A percentile compares a stretch with the other conserved stretches of the same genome.
Evolutionary conservation across 2,797 vertebrate species (phyloP).

Genomic region (Limosa lapponica): DNA sequence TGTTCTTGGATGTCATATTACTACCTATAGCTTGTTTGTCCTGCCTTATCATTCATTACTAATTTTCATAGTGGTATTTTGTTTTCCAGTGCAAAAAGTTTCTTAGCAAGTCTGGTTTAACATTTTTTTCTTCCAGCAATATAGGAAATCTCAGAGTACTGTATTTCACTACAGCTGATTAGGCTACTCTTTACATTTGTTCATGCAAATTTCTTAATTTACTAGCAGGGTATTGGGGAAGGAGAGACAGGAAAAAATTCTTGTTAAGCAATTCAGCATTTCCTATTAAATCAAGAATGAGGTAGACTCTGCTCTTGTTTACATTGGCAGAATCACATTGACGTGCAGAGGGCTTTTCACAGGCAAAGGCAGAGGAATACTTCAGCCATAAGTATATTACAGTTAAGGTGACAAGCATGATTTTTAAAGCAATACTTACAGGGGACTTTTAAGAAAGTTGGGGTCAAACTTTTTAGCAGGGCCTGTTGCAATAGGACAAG

Average conservation of each 20-base stretch:
- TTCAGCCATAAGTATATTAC: not conserved
- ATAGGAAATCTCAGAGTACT: not conserved
- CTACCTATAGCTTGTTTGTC: not conserved
- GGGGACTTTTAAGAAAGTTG: too few species aligned
- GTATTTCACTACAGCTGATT: not conserved
- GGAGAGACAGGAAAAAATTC: not conserved
- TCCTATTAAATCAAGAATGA: not conserved
- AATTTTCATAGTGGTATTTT: not conserved
- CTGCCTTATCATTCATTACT: not conserved
- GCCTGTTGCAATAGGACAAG: not conserved
- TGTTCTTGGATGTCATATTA: not conserved
- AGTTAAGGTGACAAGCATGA: not conserved
- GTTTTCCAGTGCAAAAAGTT: not conserved
- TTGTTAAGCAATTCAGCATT: not conserved
- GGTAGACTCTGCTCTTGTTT: not conserved
- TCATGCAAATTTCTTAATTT: not conserved
- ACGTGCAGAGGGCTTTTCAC: not conserved
- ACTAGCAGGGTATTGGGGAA: not conserved
- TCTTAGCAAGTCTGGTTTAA: not conserved
- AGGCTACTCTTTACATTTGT: not conserved
- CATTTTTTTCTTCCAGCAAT: not conserved
- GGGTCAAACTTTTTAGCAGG: too few species aligned
- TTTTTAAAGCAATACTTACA: not conserved
- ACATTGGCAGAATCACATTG: not conserved
- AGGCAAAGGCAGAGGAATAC: not conserved